Evolutionary conservation across 2,113 vertebrate species (phyloP).

Genomic region (Nansenia antarctica): DNA sequence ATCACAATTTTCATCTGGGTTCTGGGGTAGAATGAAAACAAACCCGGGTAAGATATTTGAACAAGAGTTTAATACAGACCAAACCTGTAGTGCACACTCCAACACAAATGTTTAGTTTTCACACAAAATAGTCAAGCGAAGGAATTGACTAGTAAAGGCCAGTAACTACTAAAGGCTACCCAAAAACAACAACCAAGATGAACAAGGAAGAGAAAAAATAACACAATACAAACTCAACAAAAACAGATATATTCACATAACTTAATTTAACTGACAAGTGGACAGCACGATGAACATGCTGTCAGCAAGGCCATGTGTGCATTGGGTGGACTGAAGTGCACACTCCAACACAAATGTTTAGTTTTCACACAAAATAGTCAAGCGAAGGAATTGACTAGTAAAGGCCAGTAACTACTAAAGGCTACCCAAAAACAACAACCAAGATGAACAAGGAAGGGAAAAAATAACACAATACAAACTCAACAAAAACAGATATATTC

Average conservation of each 20-base stretch:
- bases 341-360: too few relatives aligned
- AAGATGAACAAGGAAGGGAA: too few relatives aligned
- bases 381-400: too few relatives aligned
- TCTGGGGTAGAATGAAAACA: constrained; percentile 3
- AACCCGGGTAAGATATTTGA: constrained; percentile 17
- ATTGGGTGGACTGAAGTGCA: too few relatives aligned
- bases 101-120: constrained; percentile 26
- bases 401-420: too few relatives aligned
- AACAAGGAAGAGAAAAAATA: not conserved
- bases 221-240: constrained; percentile 9
- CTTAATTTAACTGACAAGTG: not conserved
- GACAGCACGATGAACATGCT: too few relatives aligned
- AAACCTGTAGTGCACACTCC: constrained; percentile 8
- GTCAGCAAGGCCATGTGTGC: too few relatives aligned
- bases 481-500: too few relatives aligned
- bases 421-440: too few relatives aligned
- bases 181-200: not conserved
- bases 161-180: not conserved
- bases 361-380: too few relatives aligned
- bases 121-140: constrained; percentile 16
- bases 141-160: constrained; percentile 7
- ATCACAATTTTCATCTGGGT: too few relatives aligned
- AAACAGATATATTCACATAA: constrained; percentile 10
- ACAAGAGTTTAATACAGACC: constrained; percentile 47
- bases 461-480: too few relatives aligned